Base-by-base conservation (phyloP, 2,888 invertebrate species). In the Miltochrista miniata region DNA sequence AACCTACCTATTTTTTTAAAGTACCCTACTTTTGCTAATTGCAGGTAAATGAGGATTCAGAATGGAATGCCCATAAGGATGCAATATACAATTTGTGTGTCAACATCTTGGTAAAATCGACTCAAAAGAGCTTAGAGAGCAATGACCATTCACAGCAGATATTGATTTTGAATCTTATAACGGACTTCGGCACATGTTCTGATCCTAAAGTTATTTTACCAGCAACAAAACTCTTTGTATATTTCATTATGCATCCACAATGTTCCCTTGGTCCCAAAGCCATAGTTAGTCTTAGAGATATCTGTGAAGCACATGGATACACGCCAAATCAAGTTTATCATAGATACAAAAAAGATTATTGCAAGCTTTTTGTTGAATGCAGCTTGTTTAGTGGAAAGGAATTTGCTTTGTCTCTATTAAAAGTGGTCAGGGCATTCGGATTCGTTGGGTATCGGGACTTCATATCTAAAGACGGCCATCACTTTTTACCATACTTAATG, bases 401-500 rank as follows among this genome's bases (percentile, higher is more conserved):
- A 42, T 91, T 95, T 64, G 86, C 92, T 1, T 87, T 93, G 41
- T 92, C 94, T 0, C 81, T 95, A 45, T 86, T 93, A 10, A 93
- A 93, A 71, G 90, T 95, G 1, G 93, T 95, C 0, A 92, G 93
- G 62, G 94, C 95, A 54, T 93, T 96, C 47, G 96, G 95, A 0
- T 96, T 94, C 68, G 92, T 93, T 15, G 94, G 94, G 34, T 93
- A 94, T 8, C 93, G 94, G 70, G 94, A 96, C 72, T 95, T 95
- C 48, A 88, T 95, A 49, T 92, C 92, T 0, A 94, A 95, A 74
- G 95, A 96, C 68, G 93, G 94, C 35, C 94, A 94, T 46, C 92
- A 95, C 62, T 91, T 95, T 15, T 81, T 96, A 8, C 95, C 95
- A 0, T 90, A 93, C 82, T 87, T 95, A 68, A 85, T 94, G 72